These are phyloP conservation scores for Aptenodytes patagonicus DNA, from an alignment of 2,113 vertebrate genomes.

Conservation along the genomic window DNA sequence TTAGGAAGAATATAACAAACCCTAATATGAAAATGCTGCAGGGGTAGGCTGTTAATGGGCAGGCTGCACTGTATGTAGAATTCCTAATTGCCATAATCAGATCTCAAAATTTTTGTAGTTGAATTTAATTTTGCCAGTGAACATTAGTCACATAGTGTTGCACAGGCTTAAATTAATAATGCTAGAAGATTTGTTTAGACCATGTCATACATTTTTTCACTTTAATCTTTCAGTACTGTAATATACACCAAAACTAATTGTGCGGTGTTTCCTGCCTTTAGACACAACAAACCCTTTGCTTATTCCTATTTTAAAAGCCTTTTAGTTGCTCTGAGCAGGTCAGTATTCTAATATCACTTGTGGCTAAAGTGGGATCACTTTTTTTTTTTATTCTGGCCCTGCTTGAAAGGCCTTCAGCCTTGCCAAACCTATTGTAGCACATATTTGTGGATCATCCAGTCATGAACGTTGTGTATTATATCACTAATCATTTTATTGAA, in stretches of 20 bases:
- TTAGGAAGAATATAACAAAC: background rate
- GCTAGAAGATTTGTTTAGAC: conserved; percentile 27
- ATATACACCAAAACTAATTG: background rate
- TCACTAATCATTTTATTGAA: background rate
- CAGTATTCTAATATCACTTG: background rate
- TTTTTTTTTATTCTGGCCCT: background rate
- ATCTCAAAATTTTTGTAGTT: background rate
- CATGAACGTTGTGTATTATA: background rate
- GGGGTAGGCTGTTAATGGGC: background rate
- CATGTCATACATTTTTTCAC: background rate
- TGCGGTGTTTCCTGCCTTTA: background rate
- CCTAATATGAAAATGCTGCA: background rate
- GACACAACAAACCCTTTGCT: background rate
- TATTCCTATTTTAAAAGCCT: background rate
- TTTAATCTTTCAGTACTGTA: background rate
- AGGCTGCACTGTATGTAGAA: background rate
- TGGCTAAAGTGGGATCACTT: background rate
- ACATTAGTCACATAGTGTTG: conserved; percentile 29
- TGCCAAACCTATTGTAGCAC: background rate
- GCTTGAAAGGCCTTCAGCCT: background rate
- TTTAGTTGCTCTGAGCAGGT: background rate
- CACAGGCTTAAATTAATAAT: conserved; percentile 30
- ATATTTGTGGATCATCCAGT: background rate
- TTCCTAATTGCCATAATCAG: conserved; percentile 33
- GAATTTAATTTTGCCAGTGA: conserved; percentile 20